phyloP scores from a whole-genome alignment of 2,113 vertebrate species.

The Myodes glareolus region DNA sequence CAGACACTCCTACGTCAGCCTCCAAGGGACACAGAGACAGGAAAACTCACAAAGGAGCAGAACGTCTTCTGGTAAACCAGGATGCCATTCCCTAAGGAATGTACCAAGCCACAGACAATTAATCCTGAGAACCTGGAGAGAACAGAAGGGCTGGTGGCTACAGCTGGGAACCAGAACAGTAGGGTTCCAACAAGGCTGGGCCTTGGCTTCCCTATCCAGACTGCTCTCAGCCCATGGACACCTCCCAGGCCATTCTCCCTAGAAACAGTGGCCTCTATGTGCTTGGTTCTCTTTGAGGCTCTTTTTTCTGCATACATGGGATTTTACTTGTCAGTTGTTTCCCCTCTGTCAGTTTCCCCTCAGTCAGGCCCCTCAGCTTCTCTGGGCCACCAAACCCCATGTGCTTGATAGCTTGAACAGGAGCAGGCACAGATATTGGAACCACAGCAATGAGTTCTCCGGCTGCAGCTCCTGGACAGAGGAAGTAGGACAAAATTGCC shows the following conservation, averaged over 20 bases:
- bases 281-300: rapidly evolving
- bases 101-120: background rate
- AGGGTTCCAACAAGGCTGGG: background rate
- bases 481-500: background rate
- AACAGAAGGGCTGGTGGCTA: background rate
- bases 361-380: background rate
- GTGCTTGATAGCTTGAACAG: background rate
- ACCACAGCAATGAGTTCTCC: background rate
- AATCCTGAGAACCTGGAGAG: background rate
- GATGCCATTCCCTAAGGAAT: background rate
- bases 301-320: background rate
- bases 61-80: rapidly evolving
- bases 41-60: background rate
- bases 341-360: background rate
- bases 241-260: background rate
- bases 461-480: background rate
- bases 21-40: background rate
- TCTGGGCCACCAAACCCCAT: background rate
- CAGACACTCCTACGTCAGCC: background rate
- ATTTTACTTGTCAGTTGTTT: rapidly evolving
- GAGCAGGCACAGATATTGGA: background rate
- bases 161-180: background rate
- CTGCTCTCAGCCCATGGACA: background rate
- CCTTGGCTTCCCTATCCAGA: rapidly evolving
- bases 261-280: background rate